Percentiles rank a stretch among this genome's conserved stretches.
Evolutionary conservation across 2,113 vertebrate genomes (phyloP).

Genomic region (Cebus imitator): DNA sequence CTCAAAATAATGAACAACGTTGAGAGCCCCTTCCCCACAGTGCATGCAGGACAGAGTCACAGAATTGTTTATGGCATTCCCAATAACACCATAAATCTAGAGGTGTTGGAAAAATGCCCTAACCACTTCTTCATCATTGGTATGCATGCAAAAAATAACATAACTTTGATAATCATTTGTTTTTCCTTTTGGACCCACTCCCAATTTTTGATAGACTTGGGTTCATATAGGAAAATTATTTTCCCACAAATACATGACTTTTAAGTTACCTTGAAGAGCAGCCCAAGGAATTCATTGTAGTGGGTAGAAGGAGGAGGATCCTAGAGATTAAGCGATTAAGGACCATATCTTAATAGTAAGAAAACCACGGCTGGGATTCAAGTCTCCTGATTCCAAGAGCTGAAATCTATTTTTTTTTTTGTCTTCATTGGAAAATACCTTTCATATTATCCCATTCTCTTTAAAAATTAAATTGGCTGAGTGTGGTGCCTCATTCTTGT

Average conservation of each 20-base stretch:
- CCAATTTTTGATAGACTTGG: background rate
- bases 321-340: background rate
- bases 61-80: accelerated
- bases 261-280: background rate
- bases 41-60: background rate
- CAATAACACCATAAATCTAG: background rate
- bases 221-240: background rate
- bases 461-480: background rate
- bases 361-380: background rate
- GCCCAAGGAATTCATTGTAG: background rate
- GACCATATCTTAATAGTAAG: background rate
- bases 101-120: background rate
- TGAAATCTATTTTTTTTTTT: too few relatives aligned
- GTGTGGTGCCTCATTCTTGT: too few relatives aligned
- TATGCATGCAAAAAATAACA: background rate
- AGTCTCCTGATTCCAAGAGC: background rate
- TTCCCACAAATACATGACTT: background rate
- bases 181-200: background rate
- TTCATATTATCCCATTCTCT: background rate
- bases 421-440: too few relatives aligned
- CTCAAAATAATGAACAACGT: background rate
- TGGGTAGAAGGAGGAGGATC: background rate
- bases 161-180: background rate
- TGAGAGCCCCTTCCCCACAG: too few relatives aligned
- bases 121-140: background rate